Evolutionary conservation across 2,888 invertebrate genomes (phyloP), one percentile per base, ranked within the genome.

Genomic region (Cheilosia variabilis): DNA sequence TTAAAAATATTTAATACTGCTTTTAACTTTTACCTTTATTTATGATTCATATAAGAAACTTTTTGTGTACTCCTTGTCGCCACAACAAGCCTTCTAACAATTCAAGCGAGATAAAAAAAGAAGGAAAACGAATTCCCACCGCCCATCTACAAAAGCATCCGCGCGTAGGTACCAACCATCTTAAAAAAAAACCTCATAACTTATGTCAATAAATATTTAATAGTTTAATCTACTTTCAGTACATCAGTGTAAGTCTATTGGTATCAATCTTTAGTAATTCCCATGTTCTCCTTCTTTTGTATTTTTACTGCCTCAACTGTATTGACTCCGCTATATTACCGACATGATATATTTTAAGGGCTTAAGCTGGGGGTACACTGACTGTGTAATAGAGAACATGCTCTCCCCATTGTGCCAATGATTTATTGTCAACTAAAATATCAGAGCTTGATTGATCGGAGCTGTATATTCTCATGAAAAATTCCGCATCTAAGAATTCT

Each of bases 181-280:
- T 19, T 3, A 6, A 68, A 53, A 22, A 34, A n/a, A 34, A n/a
- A 34, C 2, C 73, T 73, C 72, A 73, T 78, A 78, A 68, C 77
- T 60, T 71, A 83, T 45, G 43, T 57, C 83, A 78, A 83, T 83
- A 83, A 78, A 83, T 83, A 83, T 78, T 83, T 83, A 83, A 83
- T 78, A 78, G 78, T 83, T 83, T 83, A 68, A 83, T 83, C 73
- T 83, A 83, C 78, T 83, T 62, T 52, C 78, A 63, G 68, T 63
- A 77, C 37, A 13, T 37, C 37, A 7, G 45, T n/a, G 45, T 43
- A 43, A 17, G 45, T 45, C 45, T 17, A 7, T 17, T 17, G 45
- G 17, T 45, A 45, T 58, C 82, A 71, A 65, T 71, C 69, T 57
- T 31, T 45, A n/a, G 58, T 50, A 76, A 69, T 52, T 72, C 65